Evolutionary conservation across 2,888 invertebrate genomes (phyloP), one percentile per base, ranked within the genome.

Genomic region (Alsophila aescularia): DNA sequence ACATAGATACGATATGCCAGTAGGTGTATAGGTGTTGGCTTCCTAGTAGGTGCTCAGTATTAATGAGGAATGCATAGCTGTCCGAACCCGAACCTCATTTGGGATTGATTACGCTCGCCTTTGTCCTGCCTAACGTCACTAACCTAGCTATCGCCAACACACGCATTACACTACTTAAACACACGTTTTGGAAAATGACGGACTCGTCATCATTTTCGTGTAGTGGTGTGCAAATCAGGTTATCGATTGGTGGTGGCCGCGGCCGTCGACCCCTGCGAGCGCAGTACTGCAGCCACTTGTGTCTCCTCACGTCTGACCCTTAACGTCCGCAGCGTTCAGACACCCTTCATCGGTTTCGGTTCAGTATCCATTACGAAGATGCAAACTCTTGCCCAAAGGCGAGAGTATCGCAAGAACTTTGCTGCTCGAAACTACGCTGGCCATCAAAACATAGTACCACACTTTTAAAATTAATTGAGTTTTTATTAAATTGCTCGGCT

Each of bases 191-290:
- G 72, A 83, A 75, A 82, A 79, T 83, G 77, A 81, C 82, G n/a
- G 75, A 79, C 75, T 77, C 82, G 78, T 81, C n/a, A n/a, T n/a
- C n/a, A n/a, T n/a, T n/a, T n/a, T n/a, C 76, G 75, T 77, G 67
- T 77, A 76, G 78, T 59, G 49, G 79, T 62, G 60, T 86, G 82
- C 84, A 86, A 86, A 87, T 85, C 85, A 81, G 85, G 86, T 87
- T 90, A 90, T 89, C 89, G 90, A 90, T 90, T 85, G 73, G 81
- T 81, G 77, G 80, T 76, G 79, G 78, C 79, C 75, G 80, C 83
- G 88, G 85, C 67, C 87, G 69, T 83, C 87, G 87, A 87, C 88
- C 89, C 82, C 78, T 63, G 66, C 53, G 52, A 66, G 62, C 69
- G 75, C 77, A 73, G 40, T 51, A n/a, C 48, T 66, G 66, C 65